Conservation (phyloP, 2,113 vertebrate genomes). For the Entomyzon cyanotis region DNA sequence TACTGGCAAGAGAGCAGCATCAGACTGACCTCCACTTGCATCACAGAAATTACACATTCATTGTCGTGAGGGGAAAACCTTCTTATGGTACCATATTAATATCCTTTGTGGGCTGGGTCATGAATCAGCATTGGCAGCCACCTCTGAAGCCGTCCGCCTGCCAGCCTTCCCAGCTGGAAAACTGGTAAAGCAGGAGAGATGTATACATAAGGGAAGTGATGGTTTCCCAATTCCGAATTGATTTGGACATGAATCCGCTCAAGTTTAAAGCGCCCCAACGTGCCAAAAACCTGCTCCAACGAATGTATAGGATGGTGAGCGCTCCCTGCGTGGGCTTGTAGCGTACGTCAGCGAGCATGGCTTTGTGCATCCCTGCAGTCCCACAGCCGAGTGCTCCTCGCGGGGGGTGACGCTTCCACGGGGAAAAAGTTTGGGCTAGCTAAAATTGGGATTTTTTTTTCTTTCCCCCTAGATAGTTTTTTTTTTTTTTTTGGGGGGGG, state of each 20-base stretch:
- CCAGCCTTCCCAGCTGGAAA: conserved; percentile 70
- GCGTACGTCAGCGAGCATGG: not conserved
- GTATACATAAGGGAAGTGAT: conserved; percentile 26
- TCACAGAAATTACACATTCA: conserved; percentile 59
- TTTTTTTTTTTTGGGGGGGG: no score
- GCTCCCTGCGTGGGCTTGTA: not conserved
- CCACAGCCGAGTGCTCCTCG: not conserved
- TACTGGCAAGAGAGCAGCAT: conserved; percentile 5
- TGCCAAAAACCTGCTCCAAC: conserved; percentile 26
- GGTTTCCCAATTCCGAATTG: conserved; percentile 43
- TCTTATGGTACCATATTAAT: conserved; percentile 50
- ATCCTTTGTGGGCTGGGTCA: conserved; percentile 37
- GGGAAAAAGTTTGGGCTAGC: accelerated
- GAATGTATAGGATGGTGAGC: not conserved
- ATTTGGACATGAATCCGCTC: not conserved
- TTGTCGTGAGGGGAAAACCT: conserved; percentile 14
- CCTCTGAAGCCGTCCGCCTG: conserved; percentile 27
- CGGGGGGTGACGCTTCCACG: accelerated
- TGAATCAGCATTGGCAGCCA: conserved; percentile 65
- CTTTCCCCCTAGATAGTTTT: no score
- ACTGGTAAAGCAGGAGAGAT: conserved; percentile 2
- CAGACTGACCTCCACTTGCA: conserved; percentile 50
- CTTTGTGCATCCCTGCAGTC: not conserved
- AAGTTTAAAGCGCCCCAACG: not conserved
- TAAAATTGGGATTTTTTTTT: accelerated